Evolutionary conservation across 2,888 invertebrate species (phyloP), one percentile per base, ranked within the genome.

Genomic region (Tenthredo scrophulariae): DNA sequence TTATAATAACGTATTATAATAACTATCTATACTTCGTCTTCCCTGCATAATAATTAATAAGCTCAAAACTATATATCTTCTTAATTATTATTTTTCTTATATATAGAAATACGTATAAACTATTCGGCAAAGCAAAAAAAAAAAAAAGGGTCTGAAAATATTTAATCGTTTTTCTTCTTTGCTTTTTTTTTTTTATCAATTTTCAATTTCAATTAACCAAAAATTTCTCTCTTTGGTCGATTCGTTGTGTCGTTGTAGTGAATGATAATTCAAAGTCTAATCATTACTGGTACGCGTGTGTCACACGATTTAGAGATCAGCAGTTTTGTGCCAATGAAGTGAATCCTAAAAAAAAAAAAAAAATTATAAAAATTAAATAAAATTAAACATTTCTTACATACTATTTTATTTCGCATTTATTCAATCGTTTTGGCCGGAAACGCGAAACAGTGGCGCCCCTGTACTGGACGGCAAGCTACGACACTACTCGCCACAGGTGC

Each of bases 391-490:
- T 22, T 13, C 22, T 82, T 65, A 67, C 22, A 18, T 46, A 29
- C n/a, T 50, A 37, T 70, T 77, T 54, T 54, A 79, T 80, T 54
- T 70, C 46, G 62, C 22, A 50, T 79, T 77, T 43, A 75, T 70
- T 79, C 26, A 72, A 33, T 65, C 54, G 72, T 29, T 33, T 29
- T 29, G n/a, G n/a, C 2, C 46, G 33, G 58, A 85, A 90, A 91
- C 90, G 89, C 89, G 88, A 88, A 91, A 92, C 92, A 90, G 92
- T 92, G 92, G 92, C 92, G 92, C 92, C 92, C 89, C 92, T 92
- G 87, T 92, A 92, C 88, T 92, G 91, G 92, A 92, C 91, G 88
- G 92, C 91, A 87, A 92, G 88, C 89, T 92, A 92, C 92, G 92
- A 92, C 88, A 90, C 90, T 87, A 89, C 90, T 90, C 90, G 90